Evolutionary conservation across 2,797 vertebrate genomes (phyloP).

Genomic region (Phoeniculus purpureus): DNA sequence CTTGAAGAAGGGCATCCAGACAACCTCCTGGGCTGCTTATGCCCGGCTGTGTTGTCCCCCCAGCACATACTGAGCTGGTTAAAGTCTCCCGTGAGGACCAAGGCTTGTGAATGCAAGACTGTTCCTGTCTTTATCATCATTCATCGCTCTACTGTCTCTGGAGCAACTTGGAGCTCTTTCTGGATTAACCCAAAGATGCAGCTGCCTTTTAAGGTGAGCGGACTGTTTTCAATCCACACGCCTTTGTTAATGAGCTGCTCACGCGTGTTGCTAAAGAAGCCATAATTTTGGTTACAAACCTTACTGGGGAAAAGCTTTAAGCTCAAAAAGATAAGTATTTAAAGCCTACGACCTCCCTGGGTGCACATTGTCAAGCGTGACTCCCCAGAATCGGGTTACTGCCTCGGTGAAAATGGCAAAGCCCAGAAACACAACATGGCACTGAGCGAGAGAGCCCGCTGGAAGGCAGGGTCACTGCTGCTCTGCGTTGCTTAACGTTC

Average conservation of each 20-base stretch:
- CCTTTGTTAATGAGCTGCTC: neutral
- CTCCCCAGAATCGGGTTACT: neutral
- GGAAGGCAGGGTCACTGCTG: neutral
- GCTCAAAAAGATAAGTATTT: neutral
- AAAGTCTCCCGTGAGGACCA: neutral
- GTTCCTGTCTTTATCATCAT: neutral
- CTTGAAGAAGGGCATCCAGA: neutral
- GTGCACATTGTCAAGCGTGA: neutral
- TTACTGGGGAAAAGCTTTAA: neutral
- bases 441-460: no score
- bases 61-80: neutral
- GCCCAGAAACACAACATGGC: neutral
- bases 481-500: neutral
- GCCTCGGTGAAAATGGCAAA: neutral
- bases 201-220: accelerated
- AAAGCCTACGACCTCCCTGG: neutral
- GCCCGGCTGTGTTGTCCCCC: no score
- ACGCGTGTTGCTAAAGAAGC: neutral
- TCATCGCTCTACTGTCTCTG: neutral
- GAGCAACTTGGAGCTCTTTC: neutral
- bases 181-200: neutral
- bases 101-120: neutral
- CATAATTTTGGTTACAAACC: neutral
- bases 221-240: neutral
- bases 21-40: no score